Conservation (phyloP, 2,888 invertebrate species). For the Caprella mutica region DNA sequence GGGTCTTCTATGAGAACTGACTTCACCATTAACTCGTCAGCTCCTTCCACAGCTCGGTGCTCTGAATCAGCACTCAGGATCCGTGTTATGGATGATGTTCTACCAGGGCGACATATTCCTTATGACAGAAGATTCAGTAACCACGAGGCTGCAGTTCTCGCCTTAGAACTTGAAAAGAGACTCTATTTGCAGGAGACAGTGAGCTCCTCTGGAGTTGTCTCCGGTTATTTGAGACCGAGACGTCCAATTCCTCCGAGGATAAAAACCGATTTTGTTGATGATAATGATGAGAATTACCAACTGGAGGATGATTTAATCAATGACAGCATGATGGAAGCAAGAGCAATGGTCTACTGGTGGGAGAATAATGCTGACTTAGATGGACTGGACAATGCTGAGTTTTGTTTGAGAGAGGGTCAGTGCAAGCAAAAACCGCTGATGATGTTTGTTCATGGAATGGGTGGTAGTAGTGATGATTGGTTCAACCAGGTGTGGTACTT, state of each 20-base stretch:
- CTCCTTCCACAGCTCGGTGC: constrained; percentile 3
- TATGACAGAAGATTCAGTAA: no score
- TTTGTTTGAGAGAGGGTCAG: constrained; percentile 21
- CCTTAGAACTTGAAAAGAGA: no score
- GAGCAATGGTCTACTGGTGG: constrained; percentile 32
- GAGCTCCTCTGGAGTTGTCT: no score
- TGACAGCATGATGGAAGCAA: constrained; percentile 19
- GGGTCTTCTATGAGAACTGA: no score
- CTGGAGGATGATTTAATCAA: neutral
- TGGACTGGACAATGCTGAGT: constrained; percentile 14
- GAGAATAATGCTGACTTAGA: neutral
- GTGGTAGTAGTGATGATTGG: constrained; percentile 54
- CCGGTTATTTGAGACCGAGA: no score
- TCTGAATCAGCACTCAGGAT: constrained; percentile 2
- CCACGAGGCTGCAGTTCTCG: no score
- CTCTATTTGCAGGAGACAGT: no score
- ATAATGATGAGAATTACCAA: no score
- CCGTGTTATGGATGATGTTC: constrained; percentile 4
- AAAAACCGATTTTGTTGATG: no score
- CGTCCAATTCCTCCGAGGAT: no score
- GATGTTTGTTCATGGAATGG: constrained; percentile 56
- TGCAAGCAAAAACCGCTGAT: constrained; percentile 44
- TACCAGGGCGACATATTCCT: no score
- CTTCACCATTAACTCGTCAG: no score
- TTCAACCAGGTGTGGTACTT: constrained; percentile 50